Conservation (phyloP, 2,113 vertebrate species). For the Lampris megalopsis region DNA sequence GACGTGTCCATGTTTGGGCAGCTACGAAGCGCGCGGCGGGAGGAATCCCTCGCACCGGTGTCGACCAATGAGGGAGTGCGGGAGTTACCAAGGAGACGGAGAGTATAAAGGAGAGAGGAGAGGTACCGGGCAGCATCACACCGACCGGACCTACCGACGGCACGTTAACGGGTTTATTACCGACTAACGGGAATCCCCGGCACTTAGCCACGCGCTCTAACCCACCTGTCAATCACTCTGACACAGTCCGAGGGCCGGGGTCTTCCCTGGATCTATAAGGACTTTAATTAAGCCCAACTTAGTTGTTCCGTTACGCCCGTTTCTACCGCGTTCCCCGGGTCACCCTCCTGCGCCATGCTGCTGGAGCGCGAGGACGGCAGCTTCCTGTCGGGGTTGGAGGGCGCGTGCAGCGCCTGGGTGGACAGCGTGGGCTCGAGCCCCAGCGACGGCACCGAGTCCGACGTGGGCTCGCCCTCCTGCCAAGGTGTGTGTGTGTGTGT, state of each 20-base stretch:
- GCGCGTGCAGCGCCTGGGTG: slow-evolving; percentile 77
- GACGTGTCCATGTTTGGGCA: slow-evolving; percentile 90
- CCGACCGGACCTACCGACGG: slow-evolving; percentile 15
- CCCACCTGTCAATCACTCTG: neutral
- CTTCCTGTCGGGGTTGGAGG: slow-evolving; percentile 79
- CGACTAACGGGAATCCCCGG: slow-evolving; percentile 18
- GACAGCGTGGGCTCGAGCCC: slow-evolving; percentile 73
- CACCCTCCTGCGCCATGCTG: slow-evolving; percentile 48
- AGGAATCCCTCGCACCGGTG: slow-evolving; percentile 90
- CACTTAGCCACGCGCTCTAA: neutral
- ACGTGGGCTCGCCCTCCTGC: slow-evolving; percentile 69
- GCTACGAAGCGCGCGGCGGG: slow-evolving; percentile 86
- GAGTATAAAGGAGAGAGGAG: slow-evolving; percentile 82
- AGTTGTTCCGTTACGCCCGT: too few species aligned
- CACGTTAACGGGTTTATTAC: slow-evolving; percentile 1
- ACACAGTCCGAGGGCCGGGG: too few species aligned
- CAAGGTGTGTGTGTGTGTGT: slow-evolving; percentile 60
- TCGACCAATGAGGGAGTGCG: slow-evolving; percentile 79
- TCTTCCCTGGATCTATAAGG: too few species aligned
- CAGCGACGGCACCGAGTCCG: slow-evolving; percentile 60
- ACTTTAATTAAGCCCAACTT: too few species aligned
- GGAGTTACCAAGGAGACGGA: slow-evolving; percentile 84
- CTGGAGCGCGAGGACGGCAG: slow-evolving; percentile 74
- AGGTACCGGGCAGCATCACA: slow-evolving; percentile 53
- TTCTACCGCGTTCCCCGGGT: neutral